Percentiles rank a stretch among this genome's conserved stretches.
Evolutionary conservation across 2,113 vertebrate species (phyloP).

Genomic region (Alligator mississippiensis): DNA sequence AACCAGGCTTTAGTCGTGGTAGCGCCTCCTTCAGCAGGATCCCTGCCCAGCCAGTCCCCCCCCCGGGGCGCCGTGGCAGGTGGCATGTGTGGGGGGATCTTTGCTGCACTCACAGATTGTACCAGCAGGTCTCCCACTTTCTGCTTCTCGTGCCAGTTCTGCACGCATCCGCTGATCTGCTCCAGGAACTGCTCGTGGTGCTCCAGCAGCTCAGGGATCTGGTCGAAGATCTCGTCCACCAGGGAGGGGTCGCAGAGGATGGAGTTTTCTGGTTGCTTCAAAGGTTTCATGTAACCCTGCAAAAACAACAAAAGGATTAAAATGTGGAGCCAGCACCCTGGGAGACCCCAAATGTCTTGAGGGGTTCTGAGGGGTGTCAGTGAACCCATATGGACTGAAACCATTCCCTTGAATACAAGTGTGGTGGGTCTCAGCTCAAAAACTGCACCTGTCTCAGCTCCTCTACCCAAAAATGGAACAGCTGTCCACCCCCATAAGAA

Average conservation of each 20-base stretch:
- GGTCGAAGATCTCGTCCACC: slow-evolving; percentile 98
- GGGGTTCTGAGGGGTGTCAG: neutral
- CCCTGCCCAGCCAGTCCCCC: neutral
- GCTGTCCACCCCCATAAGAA: no score
- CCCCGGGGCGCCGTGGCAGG: neutral
- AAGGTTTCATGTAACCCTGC: slow-evolving; percentile 96
- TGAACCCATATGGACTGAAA: neutral
- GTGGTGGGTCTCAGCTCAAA: neutral
- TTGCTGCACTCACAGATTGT: slow-evolving; percentile 86
- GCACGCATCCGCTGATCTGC: slow-evolving; percentile 88
- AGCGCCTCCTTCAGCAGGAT: no score
- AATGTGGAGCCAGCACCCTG: fast-evolving
- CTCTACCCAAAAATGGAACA: neutral
- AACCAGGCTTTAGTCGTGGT: neutral
- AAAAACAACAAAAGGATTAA: neutral
- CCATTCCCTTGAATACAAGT: no score
- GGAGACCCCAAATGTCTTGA: neutral
- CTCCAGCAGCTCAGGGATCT: slow-evolving; percentile 97
- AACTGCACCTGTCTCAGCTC: neutral
- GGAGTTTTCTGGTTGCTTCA: slow-evolving; percentile 93
- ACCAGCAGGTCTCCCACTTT: slow-evolving; percentile 93
- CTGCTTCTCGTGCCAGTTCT: slow-evolving; percentile 95
- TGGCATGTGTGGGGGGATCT: no score
- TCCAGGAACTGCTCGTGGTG: slow-evolving; percentile 97
- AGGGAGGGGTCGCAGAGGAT: slow-evolving; percentile 91